Base-by-base conservation (phyloP, 1,140 invertebrate species). In the Zaprionus camerounensis region DNA sequence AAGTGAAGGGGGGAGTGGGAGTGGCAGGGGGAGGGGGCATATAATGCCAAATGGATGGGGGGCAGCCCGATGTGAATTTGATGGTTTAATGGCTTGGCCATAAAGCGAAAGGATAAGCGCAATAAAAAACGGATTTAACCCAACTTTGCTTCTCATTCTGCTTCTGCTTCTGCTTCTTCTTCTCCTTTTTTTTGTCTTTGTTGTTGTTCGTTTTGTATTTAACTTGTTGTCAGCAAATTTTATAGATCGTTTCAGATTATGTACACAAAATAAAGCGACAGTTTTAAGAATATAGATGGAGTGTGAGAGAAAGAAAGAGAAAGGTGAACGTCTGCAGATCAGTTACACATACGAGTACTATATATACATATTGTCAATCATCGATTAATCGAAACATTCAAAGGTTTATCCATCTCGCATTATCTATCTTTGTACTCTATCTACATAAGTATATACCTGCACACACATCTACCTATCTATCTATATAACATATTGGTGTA, bases 41-140 rank as follows among this genome's bases (percentile, higher is more conserved):
- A 26, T 63, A 70, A 79, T 67, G 80, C 46, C 81, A 59, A 73
- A 77, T 69, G 57, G 62, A 76, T 65, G 61, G 53, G 31, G 61
- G 53, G 31, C 9, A 26, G 67, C 46, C 64, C 67, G 66, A 83
- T 83, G 73, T 49, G 81, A 83, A 71, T 84, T 80, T 84, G 73
- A 84, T 82, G 81, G 66, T 68, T 77, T 77, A 77, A 73, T 77
- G 58, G 31, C 36, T 22, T 36, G 55, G n/a, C 74, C 81, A 84
- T 84, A 84, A 84, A 84, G 56, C 68, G 66, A 61, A 67, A 61
- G 78, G 78, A 80, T 80, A 84, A 74, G 59, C 49, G 77, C 66
- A 66, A 84, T 84, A 84, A 84, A 84, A 84, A 84, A 56, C 22
- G 68, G 61, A 65, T 76, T 76, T 58, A 17, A 12, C 22, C n/a